Percentiles rank a stretch among this genome's conserved stretches.
These are phyloP conservation scores for Chrysomallon squamiferum DNA, from an alignment of 1,140 invertebrate species.

Conservation along the genomic window DNA sequence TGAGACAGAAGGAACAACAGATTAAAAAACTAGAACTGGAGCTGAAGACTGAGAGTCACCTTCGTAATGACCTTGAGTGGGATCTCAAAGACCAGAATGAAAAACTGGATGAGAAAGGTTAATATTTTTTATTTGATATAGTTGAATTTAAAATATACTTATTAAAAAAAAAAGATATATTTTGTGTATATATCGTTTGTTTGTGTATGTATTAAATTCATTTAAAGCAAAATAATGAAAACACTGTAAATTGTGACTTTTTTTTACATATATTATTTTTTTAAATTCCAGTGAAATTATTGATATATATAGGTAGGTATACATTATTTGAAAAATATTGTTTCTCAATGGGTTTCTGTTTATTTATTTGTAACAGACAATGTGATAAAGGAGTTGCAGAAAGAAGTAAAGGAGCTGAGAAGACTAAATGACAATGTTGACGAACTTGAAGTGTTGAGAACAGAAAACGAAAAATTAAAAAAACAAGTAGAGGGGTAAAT, in stretches of 20 bases:
- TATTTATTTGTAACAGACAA: conserved; percentile 38
- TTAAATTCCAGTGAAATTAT: too few species aligned
- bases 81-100: conserved; percentile 33
- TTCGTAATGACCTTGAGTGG: conserved; percentile 38
- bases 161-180: too few species aligned
- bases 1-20: conserved; percentile 39
- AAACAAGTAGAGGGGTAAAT: conserved; percentile 33
- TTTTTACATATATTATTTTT: too few species aligned
- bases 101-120: conserved; percentile 37
- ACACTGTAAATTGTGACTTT: too few species aligned
- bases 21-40: conserved; percentile 30
- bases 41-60: conserved; percentile 33
- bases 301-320: too few species aligned
- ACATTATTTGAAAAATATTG: too few species aligned
- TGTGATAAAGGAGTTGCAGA: conserved; percentile 30
- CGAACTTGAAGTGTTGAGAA: conserved; percentile 29
- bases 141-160: too few species aligned
- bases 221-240: too few species aligned
- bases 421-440: conserved; percentile 36
- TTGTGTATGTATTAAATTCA: too few species aligned
- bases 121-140: background rate
- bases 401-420: conserved; percentile 28
- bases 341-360: too few species aligned
- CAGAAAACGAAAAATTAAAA: conserved; percentile 25
- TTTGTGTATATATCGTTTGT: too few species aligned